These are phyloP conservation scores for Napeogenes sylphis DNA, from an alignment of 2,888 invertebrate genomes.

Conservation along the genomic window DNA sequence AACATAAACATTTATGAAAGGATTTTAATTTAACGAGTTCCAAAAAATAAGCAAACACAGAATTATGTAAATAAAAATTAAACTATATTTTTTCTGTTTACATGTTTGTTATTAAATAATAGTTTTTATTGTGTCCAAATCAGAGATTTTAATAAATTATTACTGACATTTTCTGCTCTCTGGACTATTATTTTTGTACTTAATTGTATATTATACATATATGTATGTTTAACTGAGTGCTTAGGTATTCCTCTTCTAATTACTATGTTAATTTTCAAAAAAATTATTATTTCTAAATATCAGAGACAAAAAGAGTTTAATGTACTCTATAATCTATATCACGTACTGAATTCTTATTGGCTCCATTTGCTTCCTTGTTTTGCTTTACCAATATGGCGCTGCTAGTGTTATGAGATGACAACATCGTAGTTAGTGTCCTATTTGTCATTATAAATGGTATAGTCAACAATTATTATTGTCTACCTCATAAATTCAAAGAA, in stretches of 20 bases:
- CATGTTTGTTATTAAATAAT: too few relatives aligned
- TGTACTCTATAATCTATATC: constrained; percentile 18
- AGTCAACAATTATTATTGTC: constrained; percentile 51
- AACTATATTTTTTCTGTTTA: too few relatives aligned
- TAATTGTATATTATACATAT: too few relatives aligned
- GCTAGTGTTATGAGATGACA: constrained; percentile 77
- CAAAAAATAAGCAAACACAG: too few relatives aligned
- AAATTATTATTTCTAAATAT: background rate
- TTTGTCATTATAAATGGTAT: constrained; percentile 61
- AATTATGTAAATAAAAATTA: too few relatives aligned
- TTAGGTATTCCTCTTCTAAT: background rate
- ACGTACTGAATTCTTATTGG: constrained; percentile 22
- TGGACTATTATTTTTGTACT: too few relatives aligned
- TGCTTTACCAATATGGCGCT: constrained; percentile 74
- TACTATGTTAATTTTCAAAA: background rate
- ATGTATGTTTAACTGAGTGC: too few relatives aligned
- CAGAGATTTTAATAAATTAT: too few relatives aligned
- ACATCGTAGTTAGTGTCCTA: constrained; percentile 75
- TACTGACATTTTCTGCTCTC: too few relatives aligned
- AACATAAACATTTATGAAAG: too few relatives aligned
- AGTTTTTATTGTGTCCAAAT: too few relatives aligned
- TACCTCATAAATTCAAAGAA: constrained; percentile 67
- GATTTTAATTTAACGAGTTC: too few relatives aligned
- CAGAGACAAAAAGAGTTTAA: constrained; percentile 2
- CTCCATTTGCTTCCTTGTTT: constrained; percentile 37